Conservation (phyloP, 2,888 invertebrate species). For the Ecliptopera silaceata region DNA sequence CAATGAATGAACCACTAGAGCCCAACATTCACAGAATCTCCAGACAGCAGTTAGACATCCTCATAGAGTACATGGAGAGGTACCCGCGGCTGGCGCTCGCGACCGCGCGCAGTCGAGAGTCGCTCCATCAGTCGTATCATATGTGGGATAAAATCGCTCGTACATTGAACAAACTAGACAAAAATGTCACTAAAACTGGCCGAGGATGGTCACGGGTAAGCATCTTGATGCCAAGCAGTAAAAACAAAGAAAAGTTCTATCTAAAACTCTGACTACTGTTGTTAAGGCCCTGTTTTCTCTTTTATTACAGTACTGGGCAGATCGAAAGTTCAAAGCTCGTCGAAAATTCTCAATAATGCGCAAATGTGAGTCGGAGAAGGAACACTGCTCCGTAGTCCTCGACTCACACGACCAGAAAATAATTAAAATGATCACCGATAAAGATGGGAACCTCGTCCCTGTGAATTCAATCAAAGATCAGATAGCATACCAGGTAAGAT, state of each 20-base stretch:
- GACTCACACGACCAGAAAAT: slow-evolving; percentile 38
- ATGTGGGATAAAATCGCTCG: slow-evolving; percentile 45
- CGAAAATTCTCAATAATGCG: neutral
- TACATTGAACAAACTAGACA: slow-evolving; percentile 40
- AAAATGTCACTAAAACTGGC: slow-evolving; percentile 36
- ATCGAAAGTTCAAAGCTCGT: slow-evolving; percentile 1
- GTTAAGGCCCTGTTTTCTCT: no score
- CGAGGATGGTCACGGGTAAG: slow-evolving; percentile 32
- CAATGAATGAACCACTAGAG: neutral
- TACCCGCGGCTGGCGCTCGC: slow-evolving; percentile 42
- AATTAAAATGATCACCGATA: slow-evolving; percentile 38
- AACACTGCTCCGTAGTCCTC: slow-evolving; percentile 24
- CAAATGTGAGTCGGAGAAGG: neutral
- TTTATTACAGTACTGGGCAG: slow-evolving; percentile 5
- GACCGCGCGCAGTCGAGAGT: slow-evolving; percentile 38
- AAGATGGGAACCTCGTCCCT: slow-evolving; percentile 39
- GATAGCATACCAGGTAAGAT: slow-evolving; percentile 1
- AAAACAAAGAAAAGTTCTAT: no score
- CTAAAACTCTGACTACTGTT: no score
- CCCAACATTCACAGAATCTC: neutral
- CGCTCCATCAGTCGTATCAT: slow-evolving; percentile 28
- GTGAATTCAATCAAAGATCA: slow-evolving; percentile 22
- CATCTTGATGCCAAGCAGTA: no score
- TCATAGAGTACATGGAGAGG: slow-evolving; percentile 44
- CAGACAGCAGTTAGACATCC: slow-evolving; percentile 38